Evolutionary conservation across 2,113 vertebrate species (phyloP), one percentile per base, ranked within the genome.

Genomic region (Sceloporus undulatus): DNA sequence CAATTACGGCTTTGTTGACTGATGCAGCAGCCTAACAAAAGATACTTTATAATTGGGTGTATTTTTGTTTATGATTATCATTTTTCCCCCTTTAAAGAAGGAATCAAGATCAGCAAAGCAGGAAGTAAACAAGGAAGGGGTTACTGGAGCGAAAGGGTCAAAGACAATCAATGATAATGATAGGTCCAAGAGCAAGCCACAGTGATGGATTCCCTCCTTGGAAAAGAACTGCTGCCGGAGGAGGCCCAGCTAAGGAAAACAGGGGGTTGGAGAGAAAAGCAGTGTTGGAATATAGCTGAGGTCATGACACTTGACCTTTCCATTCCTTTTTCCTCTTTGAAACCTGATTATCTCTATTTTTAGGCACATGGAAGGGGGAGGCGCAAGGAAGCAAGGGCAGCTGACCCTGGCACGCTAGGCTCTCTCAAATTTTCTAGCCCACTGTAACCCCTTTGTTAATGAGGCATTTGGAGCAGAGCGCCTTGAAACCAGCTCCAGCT

Each of bases 341-440:
- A 95, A 95, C 91, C 89, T 88, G 94, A 95, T 93, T 94, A 95
- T 76, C 0, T 84, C 94, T 94, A 94, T 94, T 94, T 95, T 95
- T 93, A 95, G 93, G 91, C 84, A 70, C 0, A 0, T 91, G 88
- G 79, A 78, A 1, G 2, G 82, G 88, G 89, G 89, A 91, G 91
- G 70, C 90, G 85, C n/a, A 34, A 71, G 83, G 87, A 91, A 82
- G 66, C 80, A 81, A 77, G 86, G 42, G 85, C 85, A 85, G 83
- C 87, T 90, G 89, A 92, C 90, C 91, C 87, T 89, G 78, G 82
- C 62, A 29, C 0, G 0, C 84, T 38, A 66, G 76, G 87, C 85
- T 86, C 84, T 0, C 1, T 84, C 85, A 56, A 84, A 78, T 2
- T 59, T 73, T 65, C 81, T 73, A 85, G 87, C 73, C 92, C 56